Conservation (phyloP, 2,888 invertebrate genomes). For the Rotaria socialis region DNA sequence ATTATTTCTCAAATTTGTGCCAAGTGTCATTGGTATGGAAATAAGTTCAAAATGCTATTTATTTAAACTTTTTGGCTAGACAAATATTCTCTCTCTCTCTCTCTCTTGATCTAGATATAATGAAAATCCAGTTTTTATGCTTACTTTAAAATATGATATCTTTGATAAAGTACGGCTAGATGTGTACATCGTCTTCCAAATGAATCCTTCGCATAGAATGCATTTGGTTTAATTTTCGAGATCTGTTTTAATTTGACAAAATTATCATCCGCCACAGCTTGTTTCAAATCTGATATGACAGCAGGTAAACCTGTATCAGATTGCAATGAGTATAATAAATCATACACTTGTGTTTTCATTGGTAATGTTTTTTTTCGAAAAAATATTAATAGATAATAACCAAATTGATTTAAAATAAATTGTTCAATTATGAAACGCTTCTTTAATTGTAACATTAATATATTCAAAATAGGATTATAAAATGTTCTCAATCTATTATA, state of each 20-base stretch:
- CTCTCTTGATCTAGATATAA: too few species aligned
- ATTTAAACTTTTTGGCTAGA: too few species aligned
- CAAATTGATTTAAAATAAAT: not conserved
- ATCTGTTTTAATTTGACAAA: slow-evolving; percentile 15
- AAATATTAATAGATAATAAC: not conserved
- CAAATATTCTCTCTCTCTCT: too few species aligned
- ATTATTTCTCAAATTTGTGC: too few species aligned
- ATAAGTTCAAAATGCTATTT: too few species aligned
- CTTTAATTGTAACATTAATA: not conserved
- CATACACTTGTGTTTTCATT: not conserved
- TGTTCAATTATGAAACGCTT: not conserved
- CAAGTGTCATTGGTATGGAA: too few species aligned
- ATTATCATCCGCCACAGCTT: slow-evolving; percentile 17
- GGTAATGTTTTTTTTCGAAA: not conserved
- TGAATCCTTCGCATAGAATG: slow-evolving; percentile 30
- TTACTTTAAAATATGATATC: slow-evolving; percentile 39
- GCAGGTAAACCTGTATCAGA: not conserved
- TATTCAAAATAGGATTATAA: not conserved
- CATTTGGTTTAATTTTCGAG: slow-evolving; percentile 7
- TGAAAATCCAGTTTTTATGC: too few species aligned
- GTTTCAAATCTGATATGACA: not conserved
- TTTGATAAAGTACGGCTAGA: slow-evolving; percentile 39
- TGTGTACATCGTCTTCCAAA: slow-evolving; percentile 39
- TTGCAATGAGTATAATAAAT: too few species aligned
- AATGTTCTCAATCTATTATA: slow-evolving; percentile 2